Percentiles rank a stretch among this genome's conserved stretches.
phyloP scores from a whole-genome alignment of 2,888 invertebrate genomes.

The Spodoptera littoralis region DNA sequence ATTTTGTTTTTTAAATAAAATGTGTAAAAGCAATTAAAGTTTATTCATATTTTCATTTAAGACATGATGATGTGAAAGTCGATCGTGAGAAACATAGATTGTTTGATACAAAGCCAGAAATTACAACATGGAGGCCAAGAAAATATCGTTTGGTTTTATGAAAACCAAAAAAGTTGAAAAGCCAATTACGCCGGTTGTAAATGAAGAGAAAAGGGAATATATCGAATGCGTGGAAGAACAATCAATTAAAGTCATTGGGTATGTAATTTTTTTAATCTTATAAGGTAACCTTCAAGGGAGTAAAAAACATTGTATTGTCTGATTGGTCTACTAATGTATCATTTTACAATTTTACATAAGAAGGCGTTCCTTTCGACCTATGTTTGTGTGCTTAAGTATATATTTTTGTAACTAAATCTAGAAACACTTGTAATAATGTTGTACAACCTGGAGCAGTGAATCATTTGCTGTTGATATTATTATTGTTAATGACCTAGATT shows the following conservation, averaged over 20 bases:
- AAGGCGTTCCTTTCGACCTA: too few relatives aligned
- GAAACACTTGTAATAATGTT: too few relatives aligned
- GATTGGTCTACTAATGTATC: too few relatives aligned
- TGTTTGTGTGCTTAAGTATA: too few relatives aligned
- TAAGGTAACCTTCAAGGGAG: too few relatives aligned
- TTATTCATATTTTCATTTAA: not conserved
- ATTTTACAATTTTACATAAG: too few relatives aligned
- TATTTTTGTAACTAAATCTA: too few relatives aligned
- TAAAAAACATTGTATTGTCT: too few relatives aligned
- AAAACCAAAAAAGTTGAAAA: slow-evolving; percentile 89
- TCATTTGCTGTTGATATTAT: too few relatives aligned
- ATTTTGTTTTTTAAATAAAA: not conserved
- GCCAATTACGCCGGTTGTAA: slow-evolving; percentile 48
- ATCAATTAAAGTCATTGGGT: slow-evolving; percentile 93
- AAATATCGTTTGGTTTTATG: slow-evolving; percentile 94
- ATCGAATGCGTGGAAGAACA: slow-evolving; percentile 94
- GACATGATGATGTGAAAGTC: slow-evolving; percentile 12
- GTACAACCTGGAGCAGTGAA: too few relatives aligned
- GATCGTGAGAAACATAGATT: not conserved
- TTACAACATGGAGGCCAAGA: slow-evolving; percentile 90
- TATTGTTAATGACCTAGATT: too few relatives aligned
- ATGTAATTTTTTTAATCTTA: slow-evolving; percentile 67
- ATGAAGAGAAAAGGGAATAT: slow-evolving; percentile 90
- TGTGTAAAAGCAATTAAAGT: not conserved
- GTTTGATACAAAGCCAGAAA: not conserved